Conservation (phyloP, 1,140 invertebrate genomes). For the Megathymus violae region DNA sequence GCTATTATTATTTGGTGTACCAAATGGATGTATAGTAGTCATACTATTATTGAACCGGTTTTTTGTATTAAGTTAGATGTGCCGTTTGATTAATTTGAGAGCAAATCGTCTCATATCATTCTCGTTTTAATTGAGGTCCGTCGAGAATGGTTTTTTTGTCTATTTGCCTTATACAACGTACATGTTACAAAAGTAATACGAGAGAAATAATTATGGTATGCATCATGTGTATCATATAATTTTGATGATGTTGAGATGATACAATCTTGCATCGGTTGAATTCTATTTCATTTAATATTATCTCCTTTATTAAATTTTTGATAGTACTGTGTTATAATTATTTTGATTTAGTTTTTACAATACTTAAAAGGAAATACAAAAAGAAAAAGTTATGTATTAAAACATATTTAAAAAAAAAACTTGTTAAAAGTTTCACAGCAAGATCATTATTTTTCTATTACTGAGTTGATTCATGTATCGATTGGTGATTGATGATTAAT, state of each 20-base stretch:
- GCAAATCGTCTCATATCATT: constrained; percentile 32
- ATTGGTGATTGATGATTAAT: too few relatives aligned
- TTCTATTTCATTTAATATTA: background rate
- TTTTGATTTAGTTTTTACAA: too few relatives aligned
- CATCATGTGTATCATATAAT: background rate
- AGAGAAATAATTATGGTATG: constrained; percentile 3
- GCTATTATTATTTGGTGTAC: too few relatives aligned
- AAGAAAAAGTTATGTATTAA: too few relatives aligned
- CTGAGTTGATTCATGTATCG: too few relatives aligned
- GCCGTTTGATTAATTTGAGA: constrained; percentile 30
- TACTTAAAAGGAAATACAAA: too few relatives aligned
- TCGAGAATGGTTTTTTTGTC: constrained; percentile 19
- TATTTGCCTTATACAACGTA: constrained; percentile 1
- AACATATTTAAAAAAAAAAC: too few relatives aligned
- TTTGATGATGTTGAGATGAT: constrained; percentile 13
- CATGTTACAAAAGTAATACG: constrained; percentile 15
- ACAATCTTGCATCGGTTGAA: background rate
- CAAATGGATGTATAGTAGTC: too few relatives aligned
- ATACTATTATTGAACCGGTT: background rate
- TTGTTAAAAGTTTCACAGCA: too few relatives aligned
- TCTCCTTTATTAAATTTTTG: too few relatives aligned
- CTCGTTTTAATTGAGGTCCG: constrained; percentile 16
- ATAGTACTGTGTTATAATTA: too few relatives aligned
- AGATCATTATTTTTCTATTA: too few relatives aligned
- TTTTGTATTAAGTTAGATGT: constrained; percentile 15